Base-by-base conservation (phyloP, 2,888 invertebrate genomes). In the Diarsia mendica region DNA sequence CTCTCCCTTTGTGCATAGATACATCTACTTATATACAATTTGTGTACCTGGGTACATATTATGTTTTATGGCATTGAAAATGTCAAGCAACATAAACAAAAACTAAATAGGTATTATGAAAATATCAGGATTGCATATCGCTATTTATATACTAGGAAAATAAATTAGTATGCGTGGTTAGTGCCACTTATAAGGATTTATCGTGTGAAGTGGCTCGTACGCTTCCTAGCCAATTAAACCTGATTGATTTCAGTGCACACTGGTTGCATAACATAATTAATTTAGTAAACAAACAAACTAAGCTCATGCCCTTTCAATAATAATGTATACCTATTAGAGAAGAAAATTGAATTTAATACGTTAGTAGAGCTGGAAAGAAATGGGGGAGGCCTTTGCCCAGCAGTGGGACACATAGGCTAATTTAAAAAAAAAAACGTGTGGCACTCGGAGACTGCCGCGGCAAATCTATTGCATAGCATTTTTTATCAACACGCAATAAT, bases 151-250 rank as follows among this genome's bases (percentile, higher is more conserved):
- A 49, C 51, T 23, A 48, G 39, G 48, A 79, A 75, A 75, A 64
- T 79, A 71, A 80, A 82, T 83, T 80, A 77, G 33, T n/a, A 65
- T 49, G 23, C 44, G 13, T 67, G 49, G 67, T 70, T 64, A 67
- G 46, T 58, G 51, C 44, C 75, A 84, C 80, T 77, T 84, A 44
- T 77, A 85, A 64, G 85, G 85, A 64, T 80, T 82, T 75, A 74
- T 74, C 60, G 68, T 66, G 58, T 28, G 6, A 73, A 69, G 53
- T 64, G 61, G 64, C 67, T 68, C 58, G 58, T 64, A 51, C 23
- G 33, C 67, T 49, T 61, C 63, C 15, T 61, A 23, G 58, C 71
- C 72, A 83, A 83, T 85, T 81, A 85, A 81, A 72, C 67, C 44
- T 78, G 72, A 75, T 76, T 71, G 74, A 80, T 75, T 70, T 20